Percentiles rank a stretch among this genome's conserved stretches.
These are phyloP conservation scores for Hylyphantes graminicola DNA, from an alignment of 1,140 invertebrate species.

Conservation along the genomic window DNA sequence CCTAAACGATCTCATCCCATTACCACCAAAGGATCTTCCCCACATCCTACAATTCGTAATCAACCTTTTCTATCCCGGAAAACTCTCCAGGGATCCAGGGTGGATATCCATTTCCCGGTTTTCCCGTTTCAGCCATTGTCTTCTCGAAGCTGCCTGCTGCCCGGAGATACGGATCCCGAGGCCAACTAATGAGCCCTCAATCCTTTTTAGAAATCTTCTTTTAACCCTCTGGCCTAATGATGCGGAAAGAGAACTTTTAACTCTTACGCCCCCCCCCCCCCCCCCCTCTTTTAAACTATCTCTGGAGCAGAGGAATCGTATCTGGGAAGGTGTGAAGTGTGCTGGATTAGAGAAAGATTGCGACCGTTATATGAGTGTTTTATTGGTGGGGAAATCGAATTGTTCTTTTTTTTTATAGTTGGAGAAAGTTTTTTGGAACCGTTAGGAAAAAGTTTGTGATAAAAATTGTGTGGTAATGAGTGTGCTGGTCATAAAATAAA, in stretches of 20 bases:
- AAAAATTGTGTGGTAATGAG: too few relatives aligned
- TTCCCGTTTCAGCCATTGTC: conserved; percentile 27
- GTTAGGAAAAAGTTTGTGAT: too few relatives aligned
- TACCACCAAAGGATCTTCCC: too few relatives aligned
- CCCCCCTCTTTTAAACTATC: background rate
- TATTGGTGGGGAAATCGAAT: too few relatives aligned
- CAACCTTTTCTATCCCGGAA: conserved; percentile 21
- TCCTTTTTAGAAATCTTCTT: background rate
- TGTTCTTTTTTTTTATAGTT: too few relatives aligned
- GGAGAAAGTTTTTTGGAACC: too few relatives aligned
- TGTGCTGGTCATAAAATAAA: too few relatives aligned
- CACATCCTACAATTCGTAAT: conserved; percentile 18
- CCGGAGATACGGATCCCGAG: conserved; percentile 36
- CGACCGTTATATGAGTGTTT: too few relatives aligned
- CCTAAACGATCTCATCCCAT: too few relatives aligned
- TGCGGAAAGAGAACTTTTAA: conserved; percentile 42
- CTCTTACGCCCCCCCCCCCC: conserved; percentile 12
- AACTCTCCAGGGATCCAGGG: conserved; percentile 20
- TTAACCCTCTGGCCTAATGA: conserved; percentile 18
- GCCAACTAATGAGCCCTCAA: conserved; percentile 31
- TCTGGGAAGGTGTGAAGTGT: too few relatives aligned
- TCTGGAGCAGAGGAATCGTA: too few relatives aligned
- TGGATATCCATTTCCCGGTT: conserved; percentile 35
- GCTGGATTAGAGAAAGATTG: too few relatives aligned
- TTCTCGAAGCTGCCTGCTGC: conserved; percentile 15